phyloP scores from a whole-genome alignment of 2,113 vertebrate genomes.

The Phalacrocorax carbo region DNA sequence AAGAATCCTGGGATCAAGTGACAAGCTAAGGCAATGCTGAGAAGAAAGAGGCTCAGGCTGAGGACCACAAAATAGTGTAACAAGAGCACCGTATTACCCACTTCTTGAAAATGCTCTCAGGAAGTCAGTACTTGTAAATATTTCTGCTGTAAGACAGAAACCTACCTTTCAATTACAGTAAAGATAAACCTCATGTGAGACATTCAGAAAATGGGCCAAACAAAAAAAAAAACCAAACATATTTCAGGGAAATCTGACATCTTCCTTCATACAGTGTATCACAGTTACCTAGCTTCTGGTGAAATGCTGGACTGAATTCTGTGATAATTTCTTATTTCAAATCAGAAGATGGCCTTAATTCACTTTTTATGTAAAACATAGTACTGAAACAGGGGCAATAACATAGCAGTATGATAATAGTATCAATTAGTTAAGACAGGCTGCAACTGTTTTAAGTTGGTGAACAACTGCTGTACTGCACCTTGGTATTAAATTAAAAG shows the following conservation, averaged over 20 bases:
- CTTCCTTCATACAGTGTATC: not conserved
- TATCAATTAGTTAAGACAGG: slow-evolving; percentile 47
- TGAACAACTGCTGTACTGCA: slow-evolving; percentile 24
- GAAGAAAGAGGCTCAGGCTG: not conserved
- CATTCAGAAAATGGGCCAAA: not conserved
- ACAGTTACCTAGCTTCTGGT: not conserved
- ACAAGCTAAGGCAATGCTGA: not conserved
- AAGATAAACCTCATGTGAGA: not conserved
- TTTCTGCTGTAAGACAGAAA: not conserved
- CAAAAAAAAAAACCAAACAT: not conserved
- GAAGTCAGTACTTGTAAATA: not conserved
- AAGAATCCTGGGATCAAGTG: not conserved
- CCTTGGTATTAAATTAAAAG: slow-evolving; percentile 49
- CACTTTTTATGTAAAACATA: not conserved
- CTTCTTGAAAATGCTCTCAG: not conserved
- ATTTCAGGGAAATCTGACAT: not conserved
- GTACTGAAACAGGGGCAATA: slow-evolving; percentile 3
- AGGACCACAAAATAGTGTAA: not conserved
- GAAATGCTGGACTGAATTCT: not conserved
- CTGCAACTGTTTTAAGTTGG: slow-evolving; percentile 58
- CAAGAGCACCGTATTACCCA: not conserved
- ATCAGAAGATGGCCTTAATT: not conserved
- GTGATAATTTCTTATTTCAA: not conserved
- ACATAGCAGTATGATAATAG: not conserved
- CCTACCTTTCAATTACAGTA: not conserved